phyloP scores from a whole-genome alignment of 2,113 vertebrate genomes.

The Recurvirostra avosetta region DNA sequence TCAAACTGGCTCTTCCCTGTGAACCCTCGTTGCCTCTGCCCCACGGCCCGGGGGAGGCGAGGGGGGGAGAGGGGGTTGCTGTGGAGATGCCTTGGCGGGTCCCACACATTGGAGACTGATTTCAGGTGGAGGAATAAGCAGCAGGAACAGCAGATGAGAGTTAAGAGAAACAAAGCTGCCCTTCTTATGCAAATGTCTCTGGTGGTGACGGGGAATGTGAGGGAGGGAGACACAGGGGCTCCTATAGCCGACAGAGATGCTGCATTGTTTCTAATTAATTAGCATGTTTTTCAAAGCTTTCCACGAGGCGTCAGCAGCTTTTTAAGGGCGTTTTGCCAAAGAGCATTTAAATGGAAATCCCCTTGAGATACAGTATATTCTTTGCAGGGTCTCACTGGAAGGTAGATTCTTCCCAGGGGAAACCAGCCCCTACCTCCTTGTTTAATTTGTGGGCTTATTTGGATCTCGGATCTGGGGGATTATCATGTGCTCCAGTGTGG shows the following conservation, averaged over 20 bases:
- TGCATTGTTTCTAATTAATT: conserved; percentile 73
- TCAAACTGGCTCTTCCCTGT: background rate
- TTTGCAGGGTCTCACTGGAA: conserved; percentile 28
- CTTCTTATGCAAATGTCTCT: conserved; percentile 56
- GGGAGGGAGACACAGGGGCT: conserved; percentile 43
- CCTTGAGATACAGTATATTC: conserved; percentile 3
- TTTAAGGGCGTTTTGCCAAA: conserved; percentile 67
- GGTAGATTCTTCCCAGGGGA: conserved; percentile 61
- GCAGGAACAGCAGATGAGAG: background rate
- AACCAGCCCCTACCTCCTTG: background rate
- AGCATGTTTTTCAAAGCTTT: conserved; percentile 74
- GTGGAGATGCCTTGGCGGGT: conserved; percentile 15
- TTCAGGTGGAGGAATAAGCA: conserved; percentile 41
- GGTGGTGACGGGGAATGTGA: background rate
- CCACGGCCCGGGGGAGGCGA: background rate
- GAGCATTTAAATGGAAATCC: conserved; percentile 73
- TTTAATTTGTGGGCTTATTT: background rate
- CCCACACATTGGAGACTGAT: background rate
- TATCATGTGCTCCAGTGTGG: background rate
- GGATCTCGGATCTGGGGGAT: background rate
- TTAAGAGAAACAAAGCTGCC: background rate
- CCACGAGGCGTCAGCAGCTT: conserved; percentile 54
- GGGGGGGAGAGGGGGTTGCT: background rate
- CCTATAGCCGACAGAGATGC: conserved; percentile 6
- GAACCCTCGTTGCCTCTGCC: background rate